Evolutionary conservation across 2,797 vertebrate species (phyloP).

Genomic region (Acanthis flammea): DNA sequence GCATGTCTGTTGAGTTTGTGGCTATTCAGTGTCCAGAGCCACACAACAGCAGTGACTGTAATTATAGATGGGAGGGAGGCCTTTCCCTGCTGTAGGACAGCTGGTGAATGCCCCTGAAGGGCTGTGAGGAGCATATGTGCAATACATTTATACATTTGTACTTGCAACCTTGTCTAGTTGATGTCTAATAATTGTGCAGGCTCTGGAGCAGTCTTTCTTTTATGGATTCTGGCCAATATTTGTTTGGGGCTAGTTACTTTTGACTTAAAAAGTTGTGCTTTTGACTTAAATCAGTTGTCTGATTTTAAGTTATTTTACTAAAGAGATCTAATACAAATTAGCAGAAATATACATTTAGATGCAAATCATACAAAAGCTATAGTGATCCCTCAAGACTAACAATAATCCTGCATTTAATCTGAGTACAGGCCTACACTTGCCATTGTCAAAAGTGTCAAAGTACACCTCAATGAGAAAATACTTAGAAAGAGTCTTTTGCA

Average conservation of each 20-base stretch:
- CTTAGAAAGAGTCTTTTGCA: background rate
- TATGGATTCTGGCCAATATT: background rate
- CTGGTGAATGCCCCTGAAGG: background rate
- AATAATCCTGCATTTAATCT: background rate
- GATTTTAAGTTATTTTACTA: background rate
- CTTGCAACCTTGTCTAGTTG: background rate
- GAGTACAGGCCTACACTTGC: background rate
- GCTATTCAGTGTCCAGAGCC: background rate
- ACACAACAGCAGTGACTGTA: background rate
- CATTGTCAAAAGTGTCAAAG: background rate
- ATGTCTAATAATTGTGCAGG: background rate
- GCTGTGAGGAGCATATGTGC: background rate
- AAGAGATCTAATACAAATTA: background rate
- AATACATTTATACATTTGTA: background rate
- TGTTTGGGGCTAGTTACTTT: background rate
- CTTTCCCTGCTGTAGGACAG: background rate
- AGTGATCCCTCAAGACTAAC: background rate
- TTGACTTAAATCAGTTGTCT: background rate
- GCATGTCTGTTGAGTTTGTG: background rate
- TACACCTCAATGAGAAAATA: background rate
- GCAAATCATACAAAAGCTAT: background rate
- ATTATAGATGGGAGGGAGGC: background rate
- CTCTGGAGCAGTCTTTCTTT: background rate
- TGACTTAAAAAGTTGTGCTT: background rate
- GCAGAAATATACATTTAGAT: background rate